phyloP scores from a whole-genome alignment of 1,140 invertebrate genomes.

The Hycleus phaleratus region DNA sequence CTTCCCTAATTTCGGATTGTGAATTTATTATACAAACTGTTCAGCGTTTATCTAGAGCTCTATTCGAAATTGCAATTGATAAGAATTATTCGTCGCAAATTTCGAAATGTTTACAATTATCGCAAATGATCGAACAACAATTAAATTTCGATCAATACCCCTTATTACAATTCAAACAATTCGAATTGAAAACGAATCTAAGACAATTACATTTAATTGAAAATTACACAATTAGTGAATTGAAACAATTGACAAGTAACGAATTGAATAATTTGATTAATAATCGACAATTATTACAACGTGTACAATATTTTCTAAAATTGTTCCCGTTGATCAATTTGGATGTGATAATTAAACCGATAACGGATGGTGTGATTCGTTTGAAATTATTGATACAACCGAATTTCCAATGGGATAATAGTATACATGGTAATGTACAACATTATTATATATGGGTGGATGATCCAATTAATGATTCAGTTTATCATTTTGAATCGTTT shows the following conservation, averaged over 20 bases:
- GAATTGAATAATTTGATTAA: constrained; percentile 77
- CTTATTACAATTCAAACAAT: constrained; percentile 74
- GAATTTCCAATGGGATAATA: constrained; percentile 87
- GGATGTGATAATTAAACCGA: constrained; percentile 83
- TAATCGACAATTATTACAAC: constrained; percentile 65
- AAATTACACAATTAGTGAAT: constrained; percentile 62
- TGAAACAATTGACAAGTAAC: constrained; percentile 78
- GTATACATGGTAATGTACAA: constrained; percentile 77
- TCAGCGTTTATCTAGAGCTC: constrained; percentile 76
- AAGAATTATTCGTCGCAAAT: constrained; percentile 87
- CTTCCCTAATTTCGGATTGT: constrained; percentile 88
- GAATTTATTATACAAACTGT: constrained; percentile 61
- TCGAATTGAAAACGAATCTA: constrained; percentile 44
- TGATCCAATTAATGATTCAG: constrained; percentile 86
- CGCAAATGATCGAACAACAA: constrained; percentile 85
- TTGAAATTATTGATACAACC: constrained; percentile 77
- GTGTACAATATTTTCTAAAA: constrained; percentile 76
- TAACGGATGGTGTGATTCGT: constrained; percentile 85
- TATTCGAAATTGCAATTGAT: constrained; percentile 90
- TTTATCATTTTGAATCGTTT: constrained; percentile 95
- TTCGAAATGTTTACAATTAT: constrained; percentile 67
- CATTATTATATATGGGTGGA: constrained; percentile 98
- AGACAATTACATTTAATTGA: not conserved
- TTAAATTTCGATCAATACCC: constrained; percentile 85
- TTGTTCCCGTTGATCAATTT: constrained; percentile 84